Percentiles rank a stretch among this genome's conserved stretches.
Evolutionary conservation across 2,888 invertebrate species (phyloP).

Genomic region (Anthophora plumipes): DNA sequence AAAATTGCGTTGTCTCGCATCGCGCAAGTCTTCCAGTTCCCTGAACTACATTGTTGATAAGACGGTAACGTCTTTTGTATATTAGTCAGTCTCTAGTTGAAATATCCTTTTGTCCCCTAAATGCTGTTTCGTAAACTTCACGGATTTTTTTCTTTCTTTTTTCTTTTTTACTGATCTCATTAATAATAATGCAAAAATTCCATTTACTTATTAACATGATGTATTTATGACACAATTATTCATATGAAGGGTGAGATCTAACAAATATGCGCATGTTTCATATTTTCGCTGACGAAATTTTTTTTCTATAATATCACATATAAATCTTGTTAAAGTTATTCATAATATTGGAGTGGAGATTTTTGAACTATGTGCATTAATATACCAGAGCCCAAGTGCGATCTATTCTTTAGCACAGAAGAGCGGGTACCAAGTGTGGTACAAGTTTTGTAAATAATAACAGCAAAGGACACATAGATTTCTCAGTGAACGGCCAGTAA

Average conservation of each 20-base stretch:
- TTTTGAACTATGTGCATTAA: conserved; percentile 63
- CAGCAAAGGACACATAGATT: conserved; percentile 30
- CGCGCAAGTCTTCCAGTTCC: conserved; percentile 83
- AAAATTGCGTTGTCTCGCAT: conserved; percentile 82
- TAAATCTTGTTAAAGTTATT: conserved; percentile 29
- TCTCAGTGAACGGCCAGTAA: conserved; percentile 44
- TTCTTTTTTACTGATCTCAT: conserved; percentile 61
- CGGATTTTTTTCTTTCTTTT: conserved; percentile 42
- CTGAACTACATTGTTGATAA: conserved; percentile 84
- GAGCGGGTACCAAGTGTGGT: conserved; percentile 58
- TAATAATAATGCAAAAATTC: conserved; percentile 67
- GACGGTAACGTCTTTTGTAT: conserved; percentile 83
- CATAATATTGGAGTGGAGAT: conserved; percentile 38
- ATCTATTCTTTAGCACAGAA: conserved; percentile 43
- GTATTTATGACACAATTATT: conserved; percentile 65
- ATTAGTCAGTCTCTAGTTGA: conserved; percentile 75
- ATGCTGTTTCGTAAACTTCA: conserved; percentile 61
- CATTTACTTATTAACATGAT: conserved; percentile 66
- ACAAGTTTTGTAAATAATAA: conserved; percentile 24
- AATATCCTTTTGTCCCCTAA: conserved; percentile 65
- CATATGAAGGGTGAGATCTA: conserved; percentile 72
- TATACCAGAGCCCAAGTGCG: conserved; percentile 39
- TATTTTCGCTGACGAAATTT: conserved; percentile 53
- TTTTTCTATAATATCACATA: conserved; percentile 33
- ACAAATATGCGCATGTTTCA: conserved; percentile 75